Percentiles rank a stretch among this genome's conserved stretches.
Conservation (phyloP, 2,888 invertebrate species). For the Noctuana brunneofusca region DNA sequence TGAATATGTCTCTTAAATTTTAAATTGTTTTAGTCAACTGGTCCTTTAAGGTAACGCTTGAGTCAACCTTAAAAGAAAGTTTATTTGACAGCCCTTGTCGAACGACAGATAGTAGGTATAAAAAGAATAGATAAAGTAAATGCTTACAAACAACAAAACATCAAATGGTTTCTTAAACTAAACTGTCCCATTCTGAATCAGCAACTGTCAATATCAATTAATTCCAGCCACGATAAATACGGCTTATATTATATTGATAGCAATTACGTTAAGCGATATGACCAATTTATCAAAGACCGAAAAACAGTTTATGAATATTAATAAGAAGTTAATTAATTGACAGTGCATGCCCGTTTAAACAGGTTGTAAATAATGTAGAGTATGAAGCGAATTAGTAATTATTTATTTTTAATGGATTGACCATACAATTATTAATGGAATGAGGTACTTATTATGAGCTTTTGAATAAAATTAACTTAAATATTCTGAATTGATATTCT, state of each 20-base stretch:
- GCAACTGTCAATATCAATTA: conserved; percentile 38
- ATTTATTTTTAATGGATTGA: conserved; percentile 2
- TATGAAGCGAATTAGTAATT: conserved; percentile 4
- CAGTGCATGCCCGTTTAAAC: conserved; percentile 16
- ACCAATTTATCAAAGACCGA: conserved; percentile 23
- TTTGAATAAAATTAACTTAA: background rate
- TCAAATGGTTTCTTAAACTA: background rate
- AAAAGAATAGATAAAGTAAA: too few species aligned
- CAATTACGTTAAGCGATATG: conserved; percentile 13
- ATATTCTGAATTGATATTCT: too few species aligned
- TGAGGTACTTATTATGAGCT: background rate
- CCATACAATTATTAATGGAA: background rate
- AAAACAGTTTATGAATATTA: conserved; percentile 25
- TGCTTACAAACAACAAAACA: background rate
- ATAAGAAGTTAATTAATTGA: conserved; percentile 24
- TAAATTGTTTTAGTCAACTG: too few species aligned
- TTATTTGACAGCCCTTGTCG: too few species aligned
- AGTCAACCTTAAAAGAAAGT: too few species aligned
- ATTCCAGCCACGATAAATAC: conserved; percentile 1
- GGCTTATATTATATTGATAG: conserved; percentile 17
- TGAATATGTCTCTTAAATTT: too few species aligned
- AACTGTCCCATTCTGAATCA: conserved; percentile 8
- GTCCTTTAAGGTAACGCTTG: too few species aligned
- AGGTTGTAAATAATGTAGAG: conserved; percentile 12
- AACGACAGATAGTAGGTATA: too few species aligned